A percentile compares a stretch with the other conserved stretches of the same genome.
Evolutionary conservation across 2,888 invertebrate genomes (phyloP).

Genomic region (Drosophila melanosoma): DNA sequence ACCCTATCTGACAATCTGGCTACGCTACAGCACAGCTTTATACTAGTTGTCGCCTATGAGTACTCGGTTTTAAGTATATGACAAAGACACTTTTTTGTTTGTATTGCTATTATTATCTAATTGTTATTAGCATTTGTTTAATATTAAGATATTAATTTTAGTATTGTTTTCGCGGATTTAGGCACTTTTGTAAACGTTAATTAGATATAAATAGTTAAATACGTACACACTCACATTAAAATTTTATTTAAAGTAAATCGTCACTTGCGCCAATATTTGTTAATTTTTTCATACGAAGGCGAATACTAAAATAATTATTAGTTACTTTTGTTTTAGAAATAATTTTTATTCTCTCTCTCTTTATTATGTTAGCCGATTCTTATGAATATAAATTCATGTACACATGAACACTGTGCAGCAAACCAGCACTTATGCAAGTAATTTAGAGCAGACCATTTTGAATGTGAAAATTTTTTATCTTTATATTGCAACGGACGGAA

Average conservation of each 20-base stretch:
- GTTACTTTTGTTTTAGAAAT: neutral
- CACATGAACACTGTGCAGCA: neutral
- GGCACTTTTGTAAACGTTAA: slow-evolving; percentile 68
- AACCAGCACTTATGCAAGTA: neutral
- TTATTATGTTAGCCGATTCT: slow-evolving; percentile 2
- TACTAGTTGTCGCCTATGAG: slow-evolving; percentile 23
- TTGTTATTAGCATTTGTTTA: slow-evolving; percentile 18
- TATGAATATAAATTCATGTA: slow-evolving; percentile 1
- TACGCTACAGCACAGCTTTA: slow-evolving; percentile 58
- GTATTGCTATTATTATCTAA: slow-evolving; percentile 17
- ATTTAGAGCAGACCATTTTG: neutral
- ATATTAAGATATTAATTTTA: slow-evolving; percentile 25
- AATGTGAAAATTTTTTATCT: slow-evolving; percentile 14
- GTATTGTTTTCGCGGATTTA: slow-evolving; percentile 50
- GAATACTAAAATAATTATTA: slow-evolving; percentile 1
- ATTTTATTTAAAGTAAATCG: slow-evolving; percentile 7
- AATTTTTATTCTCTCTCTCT: neutral
- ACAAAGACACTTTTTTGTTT: slow-evolving; percentile 22
- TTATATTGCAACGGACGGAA: slow-evolving; percentile 32
- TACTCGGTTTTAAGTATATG: slow-evolving; percentile 22
- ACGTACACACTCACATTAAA: slow-evolving; percentile 30
- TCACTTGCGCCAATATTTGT: neutral
- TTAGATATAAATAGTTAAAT: slow-evolving; percentile 35
- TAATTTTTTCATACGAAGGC: neutral
- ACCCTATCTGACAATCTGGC: slow-evolving; percentile 52